phyloP scores from a whole-genome alignment of 2,797 vertebrate species.

The Lutjanus argentimaculatus region DNA sequence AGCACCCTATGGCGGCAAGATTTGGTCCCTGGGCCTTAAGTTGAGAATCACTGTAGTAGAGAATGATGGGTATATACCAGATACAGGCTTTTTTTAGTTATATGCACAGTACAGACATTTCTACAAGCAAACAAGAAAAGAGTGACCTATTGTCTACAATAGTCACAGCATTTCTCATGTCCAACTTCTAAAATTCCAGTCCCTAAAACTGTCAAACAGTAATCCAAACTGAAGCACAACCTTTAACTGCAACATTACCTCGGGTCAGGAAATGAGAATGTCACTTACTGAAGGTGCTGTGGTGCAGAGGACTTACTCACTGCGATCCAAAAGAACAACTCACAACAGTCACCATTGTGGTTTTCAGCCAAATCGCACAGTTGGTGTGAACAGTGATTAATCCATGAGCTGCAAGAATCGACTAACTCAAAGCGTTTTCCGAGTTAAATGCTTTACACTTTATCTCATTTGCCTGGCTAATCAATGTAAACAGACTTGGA shows the following conservation, averaged over 20 bases:
- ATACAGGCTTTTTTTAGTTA: too few relatives aligned
- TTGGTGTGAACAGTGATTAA: slow-evolving; percentile 2
- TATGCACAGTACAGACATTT: not conserved
- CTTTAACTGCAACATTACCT: not conserved
- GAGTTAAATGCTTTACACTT: not conserved
- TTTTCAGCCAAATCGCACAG: not conserved
- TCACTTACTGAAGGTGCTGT: not conserved
- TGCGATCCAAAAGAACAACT: not conserved
- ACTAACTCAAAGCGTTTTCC: not conserved
- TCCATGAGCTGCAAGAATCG: not conserved
- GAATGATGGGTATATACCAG: not conserved
- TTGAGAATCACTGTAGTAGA: too few relatives aligned
- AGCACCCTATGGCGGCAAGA: too few relatives aligned
- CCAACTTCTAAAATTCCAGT: not conserved
- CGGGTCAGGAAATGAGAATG: not conserved
- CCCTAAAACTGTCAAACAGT: not conserved
- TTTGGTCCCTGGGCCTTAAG: too few relatives aligned
- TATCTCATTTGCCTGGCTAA: not conserved
- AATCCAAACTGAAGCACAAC: not conserved
- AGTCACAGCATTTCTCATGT: not conserved
- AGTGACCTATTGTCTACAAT: not conserved
- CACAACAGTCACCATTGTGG: not conserved
- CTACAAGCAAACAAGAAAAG: not conserved
- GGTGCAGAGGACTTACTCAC: not conserved
- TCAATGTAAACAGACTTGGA: not conserved